Base-by-base conservation (phyloP, 2,888 invertebrate species). In the Napeogenes inachia region DNA sequence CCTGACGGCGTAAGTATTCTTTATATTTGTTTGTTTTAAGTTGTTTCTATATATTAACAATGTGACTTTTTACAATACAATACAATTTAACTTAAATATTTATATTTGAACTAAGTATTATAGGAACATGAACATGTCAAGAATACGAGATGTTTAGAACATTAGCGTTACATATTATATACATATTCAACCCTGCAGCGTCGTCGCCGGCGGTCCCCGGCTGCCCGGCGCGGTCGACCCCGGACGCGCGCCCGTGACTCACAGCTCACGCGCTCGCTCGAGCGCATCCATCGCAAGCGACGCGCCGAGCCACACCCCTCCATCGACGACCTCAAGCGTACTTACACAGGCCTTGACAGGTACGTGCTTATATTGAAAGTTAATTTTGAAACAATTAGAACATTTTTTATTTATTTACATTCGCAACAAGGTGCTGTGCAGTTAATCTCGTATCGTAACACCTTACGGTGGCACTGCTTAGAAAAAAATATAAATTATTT, bases 341-440 rank as follows among this genome's bases (percentile, higher is more conserved):
- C 92, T 0, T 93, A 93, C 78, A 93, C 93, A 0, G 93, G 93
- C 1, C 82, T 93, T 45, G 93, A 93, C 78, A 91, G 91, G 91
- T 90, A 42, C 42, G 91, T 90, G 10, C 42, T 42, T 3, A 3
- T 10, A 42, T 42, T 42, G 8, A 42, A 42, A 42, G 10, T 0
- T 12, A 12, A 42, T 21, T 21, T 21, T 21, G 21, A 21, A 21
- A 8, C 38, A 38, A 38, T 4, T 6, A 38, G 6, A 38, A 38
- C 38, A 38, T 3, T 38, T 38, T 3, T 38, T 3, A 38, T 38
- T 38, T 38, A 38, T 38, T 21, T 21, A 21, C 21, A 21, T 21
- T 21, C 21, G 21, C 21, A 21, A 0, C 21, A 21, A 0, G 21
- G 21, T 21, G 21, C 21, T 21, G 21, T 21, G 21, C 21, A 21